Percentiles rank a stretch among this genome's conserved stretches.
Conservation (phyloP, 2,113 vertebrate genomes). For the Nycticebus coucang region DNA sequence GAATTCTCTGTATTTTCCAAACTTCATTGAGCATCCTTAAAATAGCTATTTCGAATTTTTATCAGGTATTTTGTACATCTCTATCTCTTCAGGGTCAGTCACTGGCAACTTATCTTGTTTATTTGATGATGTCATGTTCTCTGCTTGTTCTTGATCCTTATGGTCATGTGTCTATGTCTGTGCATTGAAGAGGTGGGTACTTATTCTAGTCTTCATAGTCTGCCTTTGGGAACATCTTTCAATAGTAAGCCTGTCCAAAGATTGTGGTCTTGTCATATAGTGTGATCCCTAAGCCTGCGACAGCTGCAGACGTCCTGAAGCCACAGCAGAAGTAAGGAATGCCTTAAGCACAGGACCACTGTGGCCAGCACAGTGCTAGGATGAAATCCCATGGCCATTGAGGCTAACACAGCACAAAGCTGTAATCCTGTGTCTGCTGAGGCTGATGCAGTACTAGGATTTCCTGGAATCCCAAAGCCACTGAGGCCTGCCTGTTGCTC, state of each 20-base stretch:
- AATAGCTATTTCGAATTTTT: background rate
- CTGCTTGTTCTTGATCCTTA: background rate
- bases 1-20: background rate
- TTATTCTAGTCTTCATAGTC: background rate
- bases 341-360: background rate
- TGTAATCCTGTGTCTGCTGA: background rate
- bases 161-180: background rate
- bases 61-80: background rate
- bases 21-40: background rate
- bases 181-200: background rate
- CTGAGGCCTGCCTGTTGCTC: background rate
- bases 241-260: background rate
- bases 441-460: background rate
- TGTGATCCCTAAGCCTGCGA: background rate
- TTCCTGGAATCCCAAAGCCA: background rate
- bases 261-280: background rate
- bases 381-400: background rate
- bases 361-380: background rate
- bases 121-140: background rate
- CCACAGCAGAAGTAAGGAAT: background rate
- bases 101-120: background rate
- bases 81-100: background rate
- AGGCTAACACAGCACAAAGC: background rate
- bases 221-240: background rate
- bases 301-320: background rate